phyloP scores from a whole-genome alignment of 2,888 invertebrate species.

The Papilio elwesi region DNA sequence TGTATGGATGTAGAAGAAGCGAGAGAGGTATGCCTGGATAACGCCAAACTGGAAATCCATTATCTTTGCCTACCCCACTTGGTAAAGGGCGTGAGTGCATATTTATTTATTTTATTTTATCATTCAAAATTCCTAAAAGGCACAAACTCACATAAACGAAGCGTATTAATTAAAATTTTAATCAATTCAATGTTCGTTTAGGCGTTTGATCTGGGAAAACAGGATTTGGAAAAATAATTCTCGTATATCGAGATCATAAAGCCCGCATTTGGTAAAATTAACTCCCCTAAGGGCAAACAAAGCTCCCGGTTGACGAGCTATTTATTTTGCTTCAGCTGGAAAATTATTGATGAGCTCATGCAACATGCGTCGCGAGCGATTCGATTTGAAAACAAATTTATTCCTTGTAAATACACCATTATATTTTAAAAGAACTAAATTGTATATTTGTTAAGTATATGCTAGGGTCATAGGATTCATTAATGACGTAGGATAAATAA shows the following conservation, averaged over 20 bases:
- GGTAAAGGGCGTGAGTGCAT: no score
- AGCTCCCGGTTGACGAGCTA: conserved; percentile 35
- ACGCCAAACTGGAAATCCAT: no score
- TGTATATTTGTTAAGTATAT: no score
- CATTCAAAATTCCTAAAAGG: background rate
- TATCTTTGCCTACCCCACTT: no score
- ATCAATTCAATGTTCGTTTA: conserved; percentile 30
- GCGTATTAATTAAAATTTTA: conserved; percentile 26
- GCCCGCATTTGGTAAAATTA: conserved; percentile 35
- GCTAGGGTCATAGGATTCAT: no score
- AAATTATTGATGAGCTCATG: conserved; percentile 40
- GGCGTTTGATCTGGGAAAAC: conserved; percentile 17
- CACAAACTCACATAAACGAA: background rate
- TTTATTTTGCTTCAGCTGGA: conserved; percentile 37
- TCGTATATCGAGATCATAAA: conserved; percentile 38
- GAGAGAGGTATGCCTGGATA: no score
- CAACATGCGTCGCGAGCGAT: conserved; percentile 26
- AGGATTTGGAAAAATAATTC: conserved; percentile 36
- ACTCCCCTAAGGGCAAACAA: conserved; percentile 37
- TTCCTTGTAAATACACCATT: background rate
- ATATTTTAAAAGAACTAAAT: no score
- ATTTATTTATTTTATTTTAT: no score
- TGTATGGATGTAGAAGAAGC: no score
- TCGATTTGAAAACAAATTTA: background rate
- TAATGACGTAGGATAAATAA: no score